These are phyloP conservation scores for Neosilurus hyrtlii DNA, from an alignment of 2,797 vertebrate genomes.

Conservation along the genomic window DNA sequence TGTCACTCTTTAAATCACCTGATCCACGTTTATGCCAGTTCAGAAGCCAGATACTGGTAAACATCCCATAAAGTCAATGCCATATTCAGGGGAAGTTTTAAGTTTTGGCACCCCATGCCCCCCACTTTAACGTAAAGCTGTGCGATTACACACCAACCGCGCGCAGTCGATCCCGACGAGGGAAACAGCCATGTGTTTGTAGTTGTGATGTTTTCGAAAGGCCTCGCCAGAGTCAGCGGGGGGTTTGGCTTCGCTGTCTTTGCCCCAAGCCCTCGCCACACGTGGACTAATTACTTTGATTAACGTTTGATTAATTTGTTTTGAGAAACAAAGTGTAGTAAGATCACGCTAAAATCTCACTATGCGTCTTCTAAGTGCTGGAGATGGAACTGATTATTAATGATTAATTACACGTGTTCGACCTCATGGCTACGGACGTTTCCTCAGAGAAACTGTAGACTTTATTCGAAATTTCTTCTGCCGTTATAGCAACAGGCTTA, in stretches of 20 bases:
- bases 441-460: background rate
- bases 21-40: background rate
- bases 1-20: background rate
- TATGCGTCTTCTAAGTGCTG: background rate
- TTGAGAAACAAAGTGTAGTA: background rate
- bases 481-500: too few relatives aligned
- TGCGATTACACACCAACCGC: background rate
- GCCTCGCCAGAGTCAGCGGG: background rate
- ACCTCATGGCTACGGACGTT: background rate
- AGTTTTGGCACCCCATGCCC: background rate
- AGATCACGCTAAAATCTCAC: background rate
- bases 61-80: background rate
- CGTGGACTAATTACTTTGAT: conserved; percentile 73
- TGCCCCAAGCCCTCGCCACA: conserved; percentile 65
- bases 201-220: background rate
- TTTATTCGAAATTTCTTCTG: too few relatives aligned
- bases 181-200: background rate
- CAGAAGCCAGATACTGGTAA: background rate
- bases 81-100: background rate
- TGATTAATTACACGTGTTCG: background rate
- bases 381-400: background rate
- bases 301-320: conserved; percentile 52
- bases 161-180: background rate
- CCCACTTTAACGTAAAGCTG: background rate
- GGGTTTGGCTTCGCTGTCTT: conserved; percentile 60